Evolutionary conservation across 1,140 invertebrate genomes (phyloP).

Genomic region (Dreissena rostriformis): DNA sequence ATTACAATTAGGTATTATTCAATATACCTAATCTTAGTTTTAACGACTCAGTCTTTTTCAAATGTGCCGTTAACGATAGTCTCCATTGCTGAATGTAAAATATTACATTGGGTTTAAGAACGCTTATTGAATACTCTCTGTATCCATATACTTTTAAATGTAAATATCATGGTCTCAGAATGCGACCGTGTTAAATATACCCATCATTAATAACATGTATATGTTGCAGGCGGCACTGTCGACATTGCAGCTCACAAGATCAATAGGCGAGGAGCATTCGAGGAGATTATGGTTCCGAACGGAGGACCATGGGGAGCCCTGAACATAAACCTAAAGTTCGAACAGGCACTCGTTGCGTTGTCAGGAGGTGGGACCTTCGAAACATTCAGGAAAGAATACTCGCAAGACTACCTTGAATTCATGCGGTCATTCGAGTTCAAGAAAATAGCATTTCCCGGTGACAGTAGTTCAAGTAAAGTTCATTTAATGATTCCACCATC

Average conservation of each 20-base stretch:
- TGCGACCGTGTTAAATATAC: too few species aligned
- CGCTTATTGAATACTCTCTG: too few species aligned
- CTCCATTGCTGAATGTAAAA: too few species aligned
- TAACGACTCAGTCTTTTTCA: too few species aligned
- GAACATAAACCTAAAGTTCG: conserved; percentile 21
- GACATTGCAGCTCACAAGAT: conserved; percentile 30
- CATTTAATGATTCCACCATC: neutral
- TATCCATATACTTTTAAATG: too few species aligned
- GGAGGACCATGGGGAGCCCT: conserved; percentile 23
- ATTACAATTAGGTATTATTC: too few species aligned
- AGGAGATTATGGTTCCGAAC: conserved; percentile 26
- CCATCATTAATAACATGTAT: too few species aligned
- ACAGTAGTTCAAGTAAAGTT: neutral
- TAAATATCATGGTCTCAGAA: too few species aligned
- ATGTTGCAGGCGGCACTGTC: conserved; percentile 26
- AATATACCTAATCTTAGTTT: too few species aligned
- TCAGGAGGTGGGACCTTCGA: conserved; percentile 4
- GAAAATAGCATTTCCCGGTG: conserved; percentile 26
- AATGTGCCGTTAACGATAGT: too few species aligned
- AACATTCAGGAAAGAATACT: neutral
- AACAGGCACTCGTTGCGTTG: conserved; percentile 4
- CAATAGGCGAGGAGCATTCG: neutral
- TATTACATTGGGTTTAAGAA: too few species aligned
- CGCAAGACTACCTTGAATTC: conserved; percentile 30
- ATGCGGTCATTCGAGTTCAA: conserved; percentile 29